Evolutionary conservation across 2,888 invertebrate species (phyloP).

Genomic region (Perizoma flavofasciatum): DNA sequence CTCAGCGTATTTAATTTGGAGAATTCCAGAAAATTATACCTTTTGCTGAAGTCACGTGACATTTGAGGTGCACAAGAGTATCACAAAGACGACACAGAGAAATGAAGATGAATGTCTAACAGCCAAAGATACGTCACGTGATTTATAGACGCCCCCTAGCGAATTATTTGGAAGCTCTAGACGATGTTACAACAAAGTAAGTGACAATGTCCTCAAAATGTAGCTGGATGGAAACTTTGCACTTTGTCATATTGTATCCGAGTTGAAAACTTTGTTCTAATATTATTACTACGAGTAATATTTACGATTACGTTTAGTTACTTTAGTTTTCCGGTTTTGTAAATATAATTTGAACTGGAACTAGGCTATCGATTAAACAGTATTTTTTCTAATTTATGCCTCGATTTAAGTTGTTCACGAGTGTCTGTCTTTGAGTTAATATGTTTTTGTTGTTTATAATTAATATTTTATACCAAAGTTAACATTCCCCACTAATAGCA

Average conservation of each 20-base stretch:
- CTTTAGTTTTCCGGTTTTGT: conserved; percentile 73
- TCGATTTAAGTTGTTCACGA: conserved; percentile 75
- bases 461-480: conserved; percentile 88
- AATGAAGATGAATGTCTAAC: no score
- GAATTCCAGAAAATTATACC: no score
- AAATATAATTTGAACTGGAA: conserved; percentile 72
- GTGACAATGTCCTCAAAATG: no score
- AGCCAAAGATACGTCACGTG: no score
- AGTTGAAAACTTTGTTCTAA: conserved; percentile 13
- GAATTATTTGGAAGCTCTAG: no score
- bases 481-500: conserved; percentile 87
- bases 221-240: no score
- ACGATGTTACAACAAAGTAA: no score
- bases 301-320: conserved; percentile 35
- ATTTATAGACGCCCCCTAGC: no score
- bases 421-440: conserved; percentile 70
- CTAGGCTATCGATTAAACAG: conserved; percentile 77
- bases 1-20: no score
- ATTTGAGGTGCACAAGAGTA: no score
- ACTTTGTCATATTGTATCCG: background rate
- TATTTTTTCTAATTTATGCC: conserved; percentile 81
- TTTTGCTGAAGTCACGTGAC: no score
- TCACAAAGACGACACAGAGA: no score
- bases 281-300: conserved; percentile 36
- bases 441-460: conserved; percentile 81